Base-by-base conservation (phyloP, 2,888 invertebrate genomes). In the Silvanus unidentatus region DNA sequence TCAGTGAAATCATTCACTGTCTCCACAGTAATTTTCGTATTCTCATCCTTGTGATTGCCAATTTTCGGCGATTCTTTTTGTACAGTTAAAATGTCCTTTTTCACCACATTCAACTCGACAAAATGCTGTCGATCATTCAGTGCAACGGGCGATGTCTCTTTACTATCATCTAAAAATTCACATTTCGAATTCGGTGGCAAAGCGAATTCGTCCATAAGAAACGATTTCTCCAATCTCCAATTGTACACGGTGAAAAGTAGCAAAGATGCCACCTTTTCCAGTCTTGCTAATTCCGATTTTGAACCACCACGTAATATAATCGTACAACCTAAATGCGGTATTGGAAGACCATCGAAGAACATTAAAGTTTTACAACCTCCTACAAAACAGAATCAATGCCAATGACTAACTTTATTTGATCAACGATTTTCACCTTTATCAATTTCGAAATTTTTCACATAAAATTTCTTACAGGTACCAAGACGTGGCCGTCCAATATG, bases 281-380 rank as follows among this genome's bases (percentile, higher is more conserved):
- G 83, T 63, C 84, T 80, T 8, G 81, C 76, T 5, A 96, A 74
- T 65, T 95, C 93, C n/a, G 73, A 66, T 43, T 77, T 70, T 0
- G 78, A 75, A 0, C 79, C 80, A 0, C 95, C 95, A n/a, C 93
- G 79, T 1, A 98, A 72, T 2, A 95, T 70, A 35, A 97, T 84
- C 12, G 95, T 91, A 54, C 91, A 90, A 1, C 92, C 94, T 1
- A 93, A 75, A 59, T 88, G 82, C 0, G 86, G 78, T 62, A 84
- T 82, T 0, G 88, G 84, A 55, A 95, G 88, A 4, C 94, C 93
- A 70, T 96, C 96, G 57, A 97, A 85, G 56, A 89, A 88, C 90
- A 98, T 91, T 22, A 98, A 72, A 0, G 92, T 92, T 75, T 98
- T 98, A 15, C 74, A 73, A 1, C 77, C 73, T 58, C 78, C 82